Conservation (phyloP, 2,888 invertebrate genomes). For the Alloplasta piceator region DNA sequence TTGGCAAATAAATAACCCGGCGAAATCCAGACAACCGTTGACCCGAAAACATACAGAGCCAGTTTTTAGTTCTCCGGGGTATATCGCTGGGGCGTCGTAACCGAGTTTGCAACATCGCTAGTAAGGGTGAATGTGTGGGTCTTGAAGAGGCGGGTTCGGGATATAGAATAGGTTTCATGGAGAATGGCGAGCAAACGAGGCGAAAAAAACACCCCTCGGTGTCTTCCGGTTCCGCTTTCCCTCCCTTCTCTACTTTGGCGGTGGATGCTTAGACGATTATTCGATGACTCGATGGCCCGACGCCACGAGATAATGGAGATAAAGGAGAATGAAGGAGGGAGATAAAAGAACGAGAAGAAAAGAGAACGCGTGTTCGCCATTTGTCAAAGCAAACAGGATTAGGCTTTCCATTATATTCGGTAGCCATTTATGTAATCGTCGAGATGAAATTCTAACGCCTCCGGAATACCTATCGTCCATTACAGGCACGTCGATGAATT, state of each 20-base stretch:
- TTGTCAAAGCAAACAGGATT: slow-evolving; percentile 53
- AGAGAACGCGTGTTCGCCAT: slow-evolving; percentile 36
- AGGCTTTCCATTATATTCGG: slow-evolving; percentile 48
- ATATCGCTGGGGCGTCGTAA: slow-evolving; percentile 49
- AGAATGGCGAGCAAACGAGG: slow-evolving; percentile 56
- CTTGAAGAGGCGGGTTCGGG: slow-evolving; percentile 33
- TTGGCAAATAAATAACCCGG: slow-evolving; percentile 62
- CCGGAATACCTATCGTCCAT: slow-evolving; percentile 45
- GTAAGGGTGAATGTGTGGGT: slow-evolving; percentile 43
- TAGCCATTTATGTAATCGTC: slow-evolving; percentile 49
- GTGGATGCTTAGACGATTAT: slow-evolving; percentile 59
- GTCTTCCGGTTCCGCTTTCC: slow-evolving; percentile 36
- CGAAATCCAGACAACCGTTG: slow-evolving; percentile 64
- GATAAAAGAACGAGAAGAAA: slow-evolving; percentile 6
- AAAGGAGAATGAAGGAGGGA: not conserved
- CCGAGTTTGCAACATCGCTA: slow-evolving; percentile 56
- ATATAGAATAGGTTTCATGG: slow-evolving; percentile 28
- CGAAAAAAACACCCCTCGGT: slow-evolving; percentile 42
- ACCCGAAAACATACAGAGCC: slow-evolving; percentile 55
- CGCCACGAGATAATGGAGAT: slow-evolving; percentile 36
- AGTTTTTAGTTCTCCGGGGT: slow-evolving; percentile 27
- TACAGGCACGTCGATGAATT: slow-evolving; percentile 46
- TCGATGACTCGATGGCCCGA: slow-evolving; percentile 58
- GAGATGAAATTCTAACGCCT: slow-evolving; percentile 53
- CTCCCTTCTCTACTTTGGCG: slow-evolving; percentile 26